These are phyloP conservation scores for Alouatta palliata DNA, from an alignment of 2,113 vertebrate genomes.

Conservation along the genomic window DNA sequence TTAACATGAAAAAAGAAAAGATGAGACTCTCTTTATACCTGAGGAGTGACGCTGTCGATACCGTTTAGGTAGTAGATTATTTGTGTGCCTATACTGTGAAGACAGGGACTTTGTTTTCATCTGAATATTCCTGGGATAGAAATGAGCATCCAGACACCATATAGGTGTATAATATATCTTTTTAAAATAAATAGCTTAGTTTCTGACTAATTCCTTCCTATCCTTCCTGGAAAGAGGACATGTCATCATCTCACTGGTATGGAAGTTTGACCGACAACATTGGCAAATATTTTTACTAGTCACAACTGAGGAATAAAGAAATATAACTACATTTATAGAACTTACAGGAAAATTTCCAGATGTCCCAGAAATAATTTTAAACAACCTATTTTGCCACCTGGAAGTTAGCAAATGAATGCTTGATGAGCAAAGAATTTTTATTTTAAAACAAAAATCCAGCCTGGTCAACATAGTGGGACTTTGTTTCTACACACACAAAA, in stretches of 20 bases:
- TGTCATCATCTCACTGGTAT: not conserved
- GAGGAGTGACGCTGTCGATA: not conserved
- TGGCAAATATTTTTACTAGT: not conserved
- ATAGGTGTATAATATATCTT: not conserved
- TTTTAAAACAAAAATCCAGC: not conserved
- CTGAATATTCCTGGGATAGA: not conserved
- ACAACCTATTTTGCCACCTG: not conserved
- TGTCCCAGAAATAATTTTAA: slow-evolving; percentile 52
- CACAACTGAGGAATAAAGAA: not conserved
- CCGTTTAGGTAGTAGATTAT: not conserved
- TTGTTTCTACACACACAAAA: too few relatives aligned
- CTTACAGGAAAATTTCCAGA: slow-evolving; percentile 21
- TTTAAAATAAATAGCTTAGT: not conserved
- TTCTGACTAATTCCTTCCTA: not conserved
- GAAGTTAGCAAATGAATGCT: slow-evolving; percentile 7
- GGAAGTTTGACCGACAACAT: not conserved
- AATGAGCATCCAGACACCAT: not conserved
- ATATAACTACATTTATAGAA: slow-evolving; percentile 25
- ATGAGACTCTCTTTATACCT: not conserved
- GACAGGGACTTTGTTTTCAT: not conserved
- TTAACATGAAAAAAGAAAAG: slow-evolving; percentile 11
- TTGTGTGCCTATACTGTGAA: not conserved
- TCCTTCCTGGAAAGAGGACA: not conserved
- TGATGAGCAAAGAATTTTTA: not conserved
- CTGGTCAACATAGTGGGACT: too few relatives aligned